Conservation (phyloP, 2,113 vertebrate species). For the Periophthalmodon schlosseri region DNA sequence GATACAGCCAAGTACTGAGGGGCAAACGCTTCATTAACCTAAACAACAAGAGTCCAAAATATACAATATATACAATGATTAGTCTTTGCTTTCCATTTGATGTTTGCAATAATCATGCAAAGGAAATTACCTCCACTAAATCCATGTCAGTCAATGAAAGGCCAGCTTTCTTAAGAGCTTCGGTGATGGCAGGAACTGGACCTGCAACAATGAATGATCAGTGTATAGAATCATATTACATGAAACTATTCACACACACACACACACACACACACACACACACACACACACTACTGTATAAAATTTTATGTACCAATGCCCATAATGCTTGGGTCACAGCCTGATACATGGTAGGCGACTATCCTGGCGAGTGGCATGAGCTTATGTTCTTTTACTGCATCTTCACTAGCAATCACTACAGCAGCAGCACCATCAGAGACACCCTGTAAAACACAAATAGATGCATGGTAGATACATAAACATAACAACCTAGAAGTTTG, state of each 20-base stretch:
- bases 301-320: slow-evolving; percentile 87
- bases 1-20: slow-evolving; percentile 90
- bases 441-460: slow-evolving; percentile 74
- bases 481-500: not conserved
- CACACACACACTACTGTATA: not conserved
- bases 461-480: not conserved
- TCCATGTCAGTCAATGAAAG: slow-evolving; percentile 92
- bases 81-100: not conserved
- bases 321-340: slow-evolving; percentile 97
- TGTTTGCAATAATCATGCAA: not conserved
- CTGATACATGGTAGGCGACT: slow-evolving; percentile 86
- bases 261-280: no score
- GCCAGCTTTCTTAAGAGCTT: slow-evolving; percentile 90
- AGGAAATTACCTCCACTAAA: slow-evolving; percentile 84
- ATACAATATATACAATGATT: not conserved
- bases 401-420: slow-evolving; percentile 90
- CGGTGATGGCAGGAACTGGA: slow-evolving; percentile 90
- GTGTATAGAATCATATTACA: not conserved
- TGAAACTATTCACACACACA: not conserved
- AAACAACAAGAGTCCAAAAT: slow-evolving; percentile 20
- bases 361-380: slow-evolving; percentile 91
- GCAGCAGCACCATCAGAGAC: slow-evolving; percentile 92
- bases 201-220: slow-evolving; percentile 70
- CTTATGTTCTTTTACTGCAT: slow-evolving; percentile 87
- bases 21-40: slow-evolving; percentile 98